Evolutionary conservation across 2,113 vertebrate species (phyloP), one percentile per base, ranked within the genome.

Genomic region (Oophaga pumilio): DNA sequence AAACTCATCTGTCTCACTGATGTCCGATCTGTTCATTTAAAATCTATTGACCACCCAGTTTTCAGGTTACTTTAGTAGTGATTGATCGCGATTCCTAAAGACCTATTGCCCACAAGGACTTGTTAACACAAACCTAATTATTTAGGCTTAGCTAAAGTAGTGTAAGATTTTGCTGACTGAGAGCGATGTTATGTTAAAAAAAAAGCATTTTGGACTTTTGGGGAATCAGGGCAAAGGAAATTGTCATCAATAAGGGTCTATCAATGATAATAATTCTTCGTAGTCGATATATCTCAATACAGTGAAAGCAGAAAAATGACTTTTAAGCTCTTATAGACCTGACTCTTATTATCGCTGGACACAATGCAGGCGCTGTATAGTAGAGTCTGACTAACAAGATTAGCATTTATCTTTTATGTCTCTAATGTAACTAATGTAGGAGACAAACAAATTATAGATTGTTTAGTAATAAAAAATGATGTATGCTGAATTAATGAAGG

Each of bases 121-220:
- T 26, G 26, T 57, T 68, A 66, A 68, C 20, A 49, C 60, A 66
- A 12, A 43, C n/a, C 43, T 52, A 82, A 52, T 66, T 33, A 49
- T 24, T 15, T 50, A 50, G 80, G 80, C 33, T 82, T 82, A 82
- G 80, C 33, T 82, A 50, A 68, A 82, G 24, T 66, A 52, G 11
- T 2, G 1, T 18, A 82, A 7, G 11, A 22, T 13, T 66, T 62
- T 82, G 60, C 62, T 52, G 49, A 68, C 15, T 66, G 18, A 82
- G 59, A 33, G 50, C 60, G 17, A 13, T n/a, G 9, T 15, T 28
- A 20, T 66, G 13, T 14, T 43, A 4, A 43, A 43, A 66, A 82
- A 24, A 22, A 43, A 82, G 1, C 43, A 52, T 66, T 82, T 14
- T 52, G 18, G 43, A 24, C 22, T 82, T 82, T 24, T 20, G 14